These are phyloP conservation scores for Pegea sp. DNA, from an alignment of 23 tunicate species.

Conservation along the genomic window DNA sequence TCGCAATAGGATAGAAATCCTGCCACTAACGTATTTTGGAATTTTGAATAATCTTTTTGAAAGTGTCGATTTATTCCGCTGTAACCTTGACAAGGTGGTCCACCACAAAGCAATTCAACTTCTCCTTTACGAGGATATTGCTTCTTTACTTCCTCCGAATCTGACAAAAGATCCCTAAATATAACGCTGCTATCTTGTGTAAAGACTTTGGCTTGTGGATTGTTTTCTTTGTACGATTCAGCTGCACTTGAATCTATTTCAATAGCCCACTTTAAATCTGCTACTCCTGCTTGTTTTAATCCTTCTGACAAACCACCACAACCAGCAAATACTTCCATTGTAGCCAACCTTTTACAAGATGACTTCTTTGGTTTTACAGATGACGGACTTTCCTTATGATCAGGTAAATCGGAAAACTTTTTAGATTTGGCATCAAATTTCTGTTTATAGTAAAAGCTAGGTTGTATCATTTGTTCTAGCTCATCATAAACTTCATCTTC, in stretches of 20 bases:
- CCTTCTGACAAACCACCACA: no score
- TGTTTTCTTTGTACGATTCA: slow-evolving; percentile 62
- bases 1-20: slow-evolving; percentile 79
- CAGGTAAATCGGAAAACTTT: no score
- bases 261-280: slow-evolving; percentile 44
- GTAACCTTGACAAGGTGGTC: slow-evolving; percentile 89
- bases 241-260: slow-evolving; percentile 86
- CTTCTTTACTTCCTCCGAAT: slow-evolving; percentile 29
- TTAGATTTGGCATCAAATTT: no score
- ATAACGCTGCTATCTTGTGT: slow-evolving; percentile 75
- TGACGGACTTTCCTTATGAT: no score
- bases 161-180: slow-evolving; percentile 40
- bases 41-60: slow-evolving; percentile 70
- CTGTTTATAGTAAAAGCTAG: no score
- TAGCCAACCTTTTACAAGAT: no score
- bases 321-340: no score
- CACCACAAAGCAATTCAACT: slow-evolving; percentile 66
- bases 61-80: slow-evolving; percentile 85
- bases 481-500: no score
- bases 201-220: slow-evolving; percentile 71
- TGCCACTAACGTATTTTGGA: slow-evolving; percentile 71
- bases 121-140: slow-evolving; percentile 67
- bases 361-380: no score
- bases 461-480: no score
- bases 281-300: slow-evolving; percentile 75